Conservation (phyloP, 1,140 invertebrate species). For the Yoshiicerus persimilis region DNA sequence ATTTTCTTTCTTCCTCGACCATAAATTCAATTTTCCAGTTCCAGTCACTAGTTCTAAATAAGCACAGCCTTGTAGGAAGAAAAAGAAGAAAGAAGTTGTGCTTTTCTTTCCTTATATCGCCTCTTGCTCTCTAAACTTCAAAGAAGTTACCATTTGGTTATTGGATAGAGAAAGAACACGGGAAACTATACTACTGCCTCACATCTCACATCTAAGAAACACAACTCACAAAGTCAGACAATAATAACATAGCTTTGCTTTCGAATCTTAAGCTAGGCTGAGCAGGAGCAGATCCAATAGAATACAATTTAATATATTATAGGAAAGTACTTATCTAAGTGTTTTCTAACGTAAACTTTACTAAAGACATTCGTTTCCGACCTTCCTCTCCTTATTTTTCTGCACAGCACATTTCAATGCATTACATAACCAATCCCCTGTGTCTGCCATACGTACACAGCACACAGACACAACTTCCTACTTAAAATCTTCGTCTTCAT, state of each 20-base stretch:
- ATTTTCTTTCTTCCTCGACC: not conserved
- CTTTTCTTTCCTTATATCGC: not conserved
- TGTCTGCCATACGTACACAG: not conserved
- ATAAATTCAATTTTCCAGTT: slow-evolving; percentile 6
- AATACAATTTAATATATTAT: not conserved
- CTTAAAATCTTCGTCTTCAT: not conserved
- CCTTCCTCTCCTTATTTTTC: not conserved
- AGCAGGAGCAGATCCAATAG: not conserved
- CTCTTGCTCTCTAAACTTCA: not conserved
- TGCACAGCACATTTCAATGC: not conserved
- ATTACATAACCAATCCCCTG: not conserved
- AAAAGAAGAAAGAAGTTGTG: not conserved
- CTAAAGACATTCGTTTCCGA: not conserved
- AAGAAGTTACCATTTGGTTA: not conserved
- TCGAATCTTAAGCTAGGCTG: not conserved
- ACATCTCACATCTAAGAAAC: not conserved
- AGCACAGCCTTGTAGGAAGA: not conserved
- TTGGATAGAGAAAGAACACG: not conserved
- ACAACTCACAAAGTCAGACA: not conserved
- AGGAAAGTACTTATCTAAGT: not conserved
- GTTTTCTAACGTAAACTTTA: not conserved
- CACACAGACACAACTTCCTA: not conserved
- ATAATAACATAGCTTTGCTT: not conserved
- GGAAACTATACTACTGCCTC: not conserved
- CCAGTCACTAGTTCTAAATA: not conserved